Conservation (phyloP, 2,888 invertebrate genomes). For the Meganola albula region DNA sequence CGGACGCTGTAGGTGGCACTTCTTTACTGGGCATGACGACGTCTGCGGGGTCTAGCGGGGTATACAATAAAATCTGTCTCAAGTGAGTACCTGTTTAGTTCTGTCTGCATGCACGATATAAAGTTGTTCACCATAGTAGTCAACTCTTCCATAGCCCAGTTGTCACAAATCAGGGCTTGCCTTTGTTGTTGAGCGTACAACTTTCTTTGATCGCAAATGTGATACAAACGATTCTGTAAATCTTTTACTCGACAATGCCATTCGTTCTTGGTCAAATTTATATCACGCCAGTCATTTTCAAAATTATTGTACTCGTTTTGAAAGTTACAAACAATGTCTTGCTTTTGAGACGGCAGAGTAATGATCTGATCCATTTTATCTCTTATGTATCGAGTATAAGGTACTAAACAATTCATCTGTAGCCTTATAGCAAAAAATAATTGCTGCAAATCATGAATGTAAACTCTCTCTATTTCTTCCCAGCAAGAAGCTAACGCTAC, state of each 20-base stretch:
- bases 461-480: constrained; percentile 69
- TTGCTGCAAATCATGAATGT: constrained; percentile 73
- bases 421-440: constrained; percentile 77
- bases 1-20: too few relatives aligned
- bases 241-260: constrained; percentile 77
- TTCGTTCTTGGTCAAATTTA: constrained; percentile 78
- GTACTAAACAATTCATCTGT: constrained; percentile 72
- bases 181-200: constrained; percentile 73
- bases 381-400: constrained; percentile 74
- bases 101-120: constrained; percentile 77
- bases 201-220: constrained; percentile 77
- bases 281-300: constrained; percentile 75
- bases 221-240: constrained; percentile 69
- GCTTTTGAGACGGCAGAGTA: constrained; percentile 76
- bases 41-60: too few relatives aligned
- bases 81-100: constrained; percentile 76
- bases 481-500: constrained; percentile 67
- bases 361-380: constrained; percentile 76
- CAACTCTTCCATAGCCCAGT: constrained; percentile 78
- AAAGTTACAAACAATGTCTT: constrained; percentile 74
- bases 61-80: too few relatives aligned
- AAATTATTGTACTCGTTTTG: constrained; percentile 79
- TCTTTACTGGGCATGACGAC: too few relatives aligned
- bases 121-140: constrained; percentile 75
- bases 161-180: constrained; percentile 66